Evolutionary conservation across 2,888 invertebrate genomes (phyloP), one percentile per base, ranked within the genome.

Genomic region (Netelia fuscicornis): DNA sequence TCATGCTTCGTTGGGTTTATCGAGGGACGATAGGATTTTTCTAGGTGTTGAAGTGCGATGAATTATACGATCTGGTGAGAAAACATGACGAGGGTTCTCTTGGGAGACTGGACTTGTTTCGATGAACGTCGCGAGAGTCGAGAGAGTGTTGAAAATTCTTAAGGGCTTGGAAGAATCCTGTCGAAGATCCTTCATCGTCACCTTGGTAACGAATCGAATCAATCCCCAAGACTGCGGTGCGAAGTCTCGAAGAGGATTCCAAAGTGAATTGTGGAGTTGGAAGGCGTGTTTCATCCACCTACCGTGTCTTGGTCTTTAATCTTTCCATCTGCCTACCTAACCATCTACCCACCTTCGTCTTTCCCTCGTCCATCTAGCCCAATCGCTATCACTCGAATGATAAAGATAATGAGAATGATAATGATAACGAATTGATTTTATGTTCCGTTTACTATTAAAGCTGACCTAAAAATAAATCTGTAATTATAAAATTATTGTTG

Each of bases 351-450:
- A 76, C 76, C 75, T 67, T 71, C 67, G 81, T 85, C 82, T 80
- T 70, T 68, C 81, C 6, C 60, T 13, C 80, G 79, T 62, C 79
- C 52, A 37, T 65, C 37, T n/a, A 25, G 64, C 65, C 44, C 70
- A 30, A 30, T 72, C 30, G n/a, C 25, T 52, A 52, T 30, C 8
- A 71, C 54, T 10, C 23, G 10, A 44, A 64, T 74, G 87, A 88
- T 88, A 88, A 89, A 86, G 88, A 48, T 13, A 13, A 48, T 48
- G 13, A 48, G 10, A 13, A 48, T 48, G 13, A 48, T 48, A 48
- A 48, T 3, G 13, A 48, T 48, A 48, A 48, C 13, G 13, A 48
- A 48, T 30, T 5, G 30, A 30, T 30, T 30, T 5, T 30, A 30
- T 30, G 2, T 5, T 30, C 30, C 3, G 5, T 30, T 5, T 5